Evolutionary conservation across 2,888 invertebrate species (phyloP).

Genomic region (Steromphala cineraria): DNA sequence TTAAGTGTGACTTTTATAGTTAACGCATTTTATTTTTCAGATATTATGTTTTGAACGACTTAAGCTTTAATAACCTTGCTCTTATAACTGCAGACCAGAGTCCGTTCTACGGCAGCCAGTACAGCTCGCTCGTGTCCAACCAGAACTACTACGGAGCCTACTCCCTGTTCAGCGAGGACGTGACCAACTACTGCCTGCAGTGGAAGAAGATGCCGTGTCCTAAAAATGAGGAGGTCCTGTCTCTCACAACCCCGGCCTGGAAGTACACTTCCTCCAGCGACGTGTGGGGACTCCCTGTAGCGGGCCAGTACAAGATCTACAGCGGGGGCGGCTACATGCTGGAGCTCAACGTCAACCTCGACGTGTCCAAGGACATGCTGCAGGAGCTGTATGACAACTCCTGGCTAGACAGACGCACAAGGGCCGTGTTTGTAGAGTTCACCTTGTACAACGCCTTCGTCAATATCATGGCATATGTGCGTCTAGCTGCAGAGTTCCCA

Average conservation of each 20-base stretch:
- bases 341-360: constrained; percentile 39
- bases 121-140: background rate
- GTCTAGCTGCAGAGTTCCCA: constrained; percentile 60
- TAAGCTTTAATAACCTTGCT: background rate
- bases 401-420: constrained; percentile 66
- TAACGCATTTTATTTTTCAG: no score
- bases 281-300: constrained; percentile 44
- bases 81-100: constrained; percentile 1
- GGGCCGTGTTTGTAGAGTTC: constrained; percentile 68
- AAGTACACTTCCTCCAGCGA: constrained; percentile 35
- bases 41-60: no score
- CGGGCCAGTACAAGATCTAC: constrained; percentile 48
- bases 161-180: constrained; percentile 38
- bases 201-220: constrained; percentile 39
- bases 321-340: constrained; percentile 54
- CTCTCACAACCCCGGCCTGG: constrained; percentile 46
- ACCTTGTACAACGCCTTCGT: constrained; percentile 66
- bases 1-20: no score
- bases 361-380: constrained; percentile 35
- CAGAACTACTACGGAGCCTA: constrained; percentile 28
- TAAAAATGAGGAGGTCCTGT: constrained; percentile 6
- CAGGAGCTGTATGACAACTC: constrained; percentile 41
- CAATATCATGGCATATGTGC: constrained; percentile 58
- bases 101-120: constrained; percentile 20
- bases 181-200: constrained; percentile 36